Evolutionary conservation across 2,888 invertebrate species (phyloP).

Genomic region (Leptothorax acervorum): DNA sequence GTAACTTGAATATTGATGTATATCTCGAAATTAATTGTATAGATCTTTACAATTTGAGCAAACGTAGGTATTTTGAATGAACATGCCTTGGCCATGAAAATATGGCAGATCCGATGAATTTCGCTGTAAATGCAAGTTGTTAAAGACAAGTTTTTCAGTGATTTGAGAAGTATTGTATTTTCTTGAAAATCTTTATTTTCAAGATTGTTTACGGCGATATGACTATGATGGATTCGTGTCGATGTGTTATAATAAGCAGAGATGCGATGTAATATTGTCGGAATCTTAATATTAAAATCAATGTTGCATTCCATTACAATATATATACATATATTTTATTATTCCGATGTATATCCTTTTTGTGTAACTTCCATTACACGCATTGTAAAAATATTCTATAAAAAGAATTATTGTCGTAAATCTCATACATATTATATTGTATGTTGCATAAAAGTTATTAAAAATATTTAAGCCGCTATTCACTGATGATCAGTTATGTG

Average conservation of each 20-base stretch:
- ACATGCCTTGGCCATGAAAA: constrained; percentile 59
- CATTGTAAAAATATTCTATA: constrained; percentile 46
- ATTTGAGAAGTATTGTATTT: constrained; percentile 68
- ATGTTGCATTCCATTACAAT: constrained; percentile 80
- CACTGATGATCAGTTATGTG: constrained; percentile 32
- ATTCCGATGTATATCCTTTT: constrained; percentile 64
- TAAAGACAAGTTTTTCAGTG: constrained; percentile 59
- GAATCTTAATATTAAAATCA: constrained; percentile 80
- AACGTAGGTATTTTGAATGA: constrained; percentile 57
- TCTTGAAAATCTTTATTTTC: constrained; percentile 58
- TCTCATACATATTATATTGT: constrained; percentile 57
- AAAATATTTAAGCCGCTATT: constrained; percentile 56
- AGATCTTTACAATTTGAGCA: constrained; percentile 15
- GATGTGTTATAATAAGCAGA: constrained; percentile 59
- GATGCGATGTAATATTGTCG: constrained; percentile 73
- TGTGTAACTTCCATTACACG: constrained; percentile 59
- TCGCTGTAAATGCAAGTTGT: constrained; percentile 55
- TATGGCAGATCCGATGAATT: constrained; percentile 55
- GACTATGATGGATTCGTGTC: constrained; percentile 49
- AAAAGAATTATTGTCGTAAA: constrained; percentile 54
- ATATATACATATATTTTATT: constrained; percentile 69
- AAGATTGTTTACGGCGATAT: constrained; percentile 43
- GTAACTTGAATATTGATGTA: background rate
- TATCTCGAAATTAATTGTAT: constrained; percentile 24
- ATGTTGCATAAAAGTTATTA: constrained; percentile 63